phyloP scores from a whole-genome alignment of 2,113 vertebrate species.

The Macheiramphus alcinus region DNA sequence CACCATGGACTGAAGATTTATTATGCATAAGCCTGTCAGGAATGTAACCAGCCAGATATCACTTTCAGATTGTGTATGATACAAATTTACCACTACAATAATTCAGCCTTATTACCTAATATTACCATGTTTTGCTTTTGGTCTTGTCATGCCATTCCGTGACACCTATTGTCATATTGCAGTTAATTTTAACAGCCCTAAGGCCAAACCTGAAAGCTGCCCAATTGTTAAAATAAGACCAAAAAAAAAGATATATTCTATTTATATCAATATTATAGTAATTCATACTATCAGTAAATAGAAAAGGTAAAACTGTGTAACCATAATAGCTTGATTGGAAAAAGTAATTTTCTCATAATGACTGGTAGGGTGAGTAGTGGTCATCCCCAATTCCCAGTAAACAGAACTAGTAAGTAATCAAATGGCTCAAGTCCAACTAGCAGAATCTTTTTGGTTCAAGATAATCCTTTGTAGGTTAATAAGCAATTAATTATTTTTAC shows the following conservation, averaged over 20 bases:
- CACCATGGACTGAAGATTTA: not conserved
- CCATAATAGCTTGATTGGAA: not conserved
- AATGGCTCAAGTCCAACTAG: not conserved
- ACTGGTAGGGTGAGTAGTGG: not conserved
- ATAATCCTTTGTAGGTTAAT: not conserved
- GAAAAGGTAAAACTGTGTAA: not conserved
- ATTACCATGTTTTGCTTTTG: not conserved
- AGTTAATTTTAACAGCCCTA: not conserved
- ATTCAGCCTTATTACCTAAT: not conserved
- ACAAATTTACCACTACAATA: not conserved
- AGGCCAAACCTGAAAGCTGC: not conserved
- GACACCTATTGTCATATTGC: not conserved
- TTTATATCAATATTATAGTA: not conserved
- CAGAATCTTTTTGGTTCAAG: not conserved
- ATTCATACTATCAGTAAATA: not conserved
- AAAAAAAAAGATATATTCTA: not conserved
- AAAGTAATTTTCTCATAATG: not conserved
- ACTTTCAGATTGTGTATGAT: not conserved
- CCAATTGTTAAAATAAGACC: not conserved
- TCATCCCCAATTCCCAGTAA: not conserved
- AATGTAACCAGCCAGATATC: not conserved
- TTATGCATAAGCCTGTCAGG: not conserved
- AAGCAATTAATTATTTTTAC: constrained; percentile 21
- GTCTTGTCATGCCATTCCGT: not conserved
- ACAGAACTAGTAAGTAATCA: not conserved